Base-by-base conservation (phyloP, 2,113 vertebrate species). In the Gasterosteus aculeatus region DNA sequence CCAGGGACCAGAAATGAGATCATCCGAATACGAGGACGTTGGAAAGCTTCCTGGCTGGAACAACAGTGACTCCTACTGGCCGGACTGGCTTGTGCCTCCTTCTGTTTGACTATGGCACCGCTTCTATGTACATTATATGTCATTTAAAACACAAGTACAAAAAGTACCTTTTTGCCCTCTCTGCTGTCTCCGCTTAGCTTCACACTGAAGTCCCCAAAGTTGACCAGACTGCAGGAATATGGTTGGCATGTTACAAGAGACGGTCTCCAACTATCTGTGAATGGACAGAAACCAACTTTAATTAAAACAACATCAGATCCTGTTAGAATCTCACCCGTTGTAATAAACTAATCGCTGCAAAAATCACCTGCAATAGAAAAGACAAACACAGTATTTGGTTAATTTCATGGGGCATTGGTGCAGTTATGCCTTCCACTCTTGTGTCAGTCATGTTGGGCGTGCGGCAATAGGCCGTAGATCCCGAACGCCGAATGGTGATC, bases 11-110 rank as follows among this genome's bases (percentile, higher is more conserved):
- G 66, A 72, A 79, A 92, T 92, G 91, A 92, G 84, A 86, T 93
- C 92, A 91, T 91, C 80, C 47, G 12, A 77, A 84, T n/a, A 81
- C 22, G 63, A 84, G 9, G 46, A 56, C 0, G 53, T 9, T 79
- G 53, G 47, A 38, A n/a, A 19, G 54, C 46, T 9, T 47, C 38
- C 79, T 66, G 54, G 77, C 66, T 90, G 75, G 85, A 87, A 72
- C 89, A 92, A 93, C 77, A 93, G 87, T 92, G 93, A 82, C 93
- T 87, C 91, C 90, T 81, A 69, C 57, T 88, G 93, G 64, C 46
- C 60, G n/a, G 2, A 69, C 15, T 49, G 26, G 38, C 6, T 54
- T 18, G n/a, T 2, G 14, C 19, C 19, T 46, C 4, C 22, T 35
- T 1, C 4, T 41, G 22, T 76, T 31, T 47, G 39, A 60, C n/a